Conservation (phyloP, 2,888 invertebrate genomes). For the Anarsia innoxiella region DNA sequence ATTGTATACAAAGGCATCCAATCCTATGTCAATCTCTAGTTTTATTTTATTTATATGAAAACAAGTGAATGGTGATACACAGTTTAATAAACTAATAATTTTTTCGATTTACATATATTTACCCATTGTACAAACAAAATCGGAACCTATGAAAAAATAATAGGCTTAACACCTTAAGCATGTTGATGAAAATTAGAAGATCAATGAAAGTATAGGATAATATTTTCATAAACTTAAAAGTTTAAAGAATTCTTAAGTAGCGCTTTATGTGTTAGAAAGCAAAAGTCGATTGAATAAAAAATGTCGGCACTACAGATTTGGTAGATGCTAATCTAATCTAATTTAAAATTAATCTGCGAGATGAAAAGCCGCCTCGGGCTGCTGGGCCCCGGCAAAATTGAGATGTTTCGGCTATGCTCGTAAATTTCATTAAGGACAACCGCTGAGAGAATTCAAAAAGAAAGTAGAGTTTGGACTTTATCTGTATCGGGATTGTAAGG, state of each 20-base stretch:
- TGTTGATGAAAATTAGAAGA: not conserved
- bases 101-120: too few relatives aligned
- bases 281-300: conserved; percentile 38
- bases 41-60: too few relatives aligned
- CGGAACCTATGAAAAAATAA: too few relatives aligned
- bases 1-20: too few relatives aligned
- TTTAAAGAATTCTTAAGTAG: too few relatives aligned
- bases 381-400: conserved; percentile 33
- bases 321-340: conserved; percentile 57
- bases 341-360: conserved; percentile 62
- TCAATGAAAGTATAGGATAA: too few relatives aligned
- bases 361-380: conserved; percentile 43
- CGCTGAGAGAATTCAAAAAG: conserved; percentile 40
- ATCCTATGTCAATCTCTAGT: too few relatives aligned
- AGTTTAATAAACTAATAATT: too few relatives aligned
- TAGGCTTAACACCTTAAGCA: not conserved
- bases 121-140: too few relatives aligned
- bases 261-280: too few relatives aligned
- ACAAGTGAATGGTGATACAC: too few relatives aligned
- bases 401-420: conserved; percentile 43
- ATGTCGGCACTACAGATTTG: conserved; percentile 43
- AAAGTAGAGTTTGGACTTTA: conserved; percentile 16
- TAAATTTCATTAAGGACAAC: conserved; percentile 52
- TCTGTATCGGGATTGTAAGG: conserved; percentile 4
- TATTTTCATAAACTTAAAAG: too few relatives aligned